Conservation (phyloP, 2,888 invertebrate species). For the Hypsopygia costalis region DNA sequence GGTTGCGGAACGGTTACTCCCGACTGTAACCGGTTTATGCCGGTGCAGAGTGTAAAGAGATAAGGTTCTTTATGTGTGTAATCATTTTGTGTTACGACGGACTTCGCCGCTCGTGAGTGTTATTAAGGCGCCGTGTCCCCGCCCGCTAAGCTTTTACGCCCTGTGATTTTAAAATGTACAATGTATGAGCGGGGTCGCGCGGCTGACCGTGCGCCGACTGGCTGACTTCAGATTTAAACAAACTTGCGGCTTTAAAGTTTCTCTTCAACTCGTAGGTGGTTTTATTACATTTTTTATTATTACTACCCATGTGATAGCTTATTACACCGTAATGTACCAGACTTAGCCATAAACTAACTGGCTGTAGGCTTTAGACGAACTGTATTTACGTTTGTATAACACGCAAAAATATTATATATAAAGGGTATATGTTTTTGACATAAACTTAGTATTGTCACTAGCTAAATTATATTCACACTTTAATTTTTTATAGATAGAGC, state of each 20-base stretch:
- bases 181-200: conserved; percentile 23
- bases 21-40: conserved; percentile 69
- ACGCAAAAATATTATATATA: too few relatives aligned
- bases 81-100: conserved; percentile 71
- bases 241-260: conserved; percentile 13
- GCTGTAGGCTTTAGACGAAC: too few relatives aligned
- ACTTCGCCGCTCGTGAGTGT: conserved; percentile 58
- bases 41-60: conserved; percentile 70
- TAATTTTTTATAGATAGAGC: too few relatives aligned
- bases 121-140: conserved; percentile 52
- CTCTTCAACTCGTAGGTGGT: conserved; percentile 4
- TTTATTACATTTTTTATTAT: conserved; percentile 1
- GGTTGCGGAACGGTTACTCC: conserved; percentile 62
- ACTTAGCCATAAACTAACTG: too few relatives aligned
- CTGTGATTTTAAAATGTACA: conserved; percentile 41
- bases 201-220: conserved; percentile 12
- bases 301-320: too few relatives aligned
- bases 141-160: conserved; percentile 36
- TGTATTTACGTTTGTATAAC: too few relatives aligned
- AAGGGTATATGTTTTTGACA: too few relatives aligned
- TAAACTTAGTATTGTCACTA: too few relatives aligned
- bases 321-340: too few relatives aligned
- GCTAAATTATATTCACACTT: too few relatives aligned
- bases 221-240: conserved; percentile 11
- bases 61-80: conserved; percentile 75